Conservation (phyloP, 2,797 vertebrate genomes). For the Melanotaenia trifasciata region DNA sequence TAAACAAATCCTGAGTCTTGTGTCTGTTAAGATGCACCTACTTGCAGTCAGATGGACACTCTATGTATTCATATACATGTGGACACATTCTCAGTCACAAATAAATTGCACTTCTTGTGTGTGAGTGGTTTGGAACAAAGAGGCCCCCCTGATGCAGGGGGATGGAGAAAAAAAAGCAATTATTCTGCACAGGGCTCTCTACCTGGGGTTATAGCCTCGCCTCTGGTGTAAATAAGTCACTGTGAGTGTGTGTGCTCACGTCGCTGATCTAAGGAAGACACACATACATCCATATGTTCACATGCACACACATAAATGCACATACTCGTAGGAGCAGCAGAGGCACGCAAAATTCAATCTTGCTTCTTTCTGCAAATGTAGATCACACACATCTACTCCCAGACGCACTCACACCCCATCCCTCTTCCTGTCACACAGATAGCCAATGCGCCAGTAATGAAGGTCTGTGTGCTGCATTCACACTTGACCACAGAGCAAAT, state of each 20-base stretch:
- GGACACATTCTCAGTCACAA: slow-evolving; percentile 63
- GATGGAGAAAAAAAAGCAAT: slow-evolving; percentile 71
- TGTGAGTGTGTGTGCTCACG: slow-evolving; percentile 68
- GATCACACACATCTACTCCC: slow-evolving; percentile 54
- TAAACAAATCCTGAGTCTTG: slow-evolving; percentile 19
- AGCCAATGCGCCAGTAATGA: slow-evolving; percentile 71
- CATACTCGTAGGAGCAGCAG: slow-evolving; percentile 41
- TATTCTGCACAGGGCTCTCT: slow-evolving; percentile 73
- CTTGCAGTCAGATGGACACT: slow-evolving; percentile 23
- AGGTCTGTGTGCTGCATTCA: slow-evolving; percentile 73
- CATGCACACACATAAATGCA: slow-evolving; percentile 27
- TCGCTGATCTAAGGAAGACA: slow-evolving; percentile 43
- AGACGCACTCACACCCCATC: slow-evolving; percentile 26
- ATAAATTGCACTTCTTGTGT: slow-evolving; percentile 73
- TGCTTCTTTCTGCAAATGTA: slow-evolving; percentile 64
- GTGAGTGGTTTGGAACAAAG: slow-evolving; percentile 79
- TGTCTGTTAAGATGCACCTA: slow-evolving; percentile 39
- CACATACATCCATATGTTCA: slow-evolving; percentile 34
- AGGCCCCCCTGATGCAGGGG: slow-evolving; percentile 59
- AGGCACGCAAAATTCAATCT: slow-evolving; percentile 70
- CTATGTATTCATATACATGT: slow-evolving; percentile 70
- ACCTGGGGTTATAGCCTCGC: slow-evolving; percentile 76
- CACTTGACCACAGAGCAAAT: slow-evolving; percentile 68
- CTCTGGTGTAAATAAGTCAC: slow-evolving; percentile 80
- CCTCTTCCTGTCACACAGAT: slow-evolving; percentile 63